Conservation (phyloP, 2,113 vertebrate species). For the Progne subis region DNA sequence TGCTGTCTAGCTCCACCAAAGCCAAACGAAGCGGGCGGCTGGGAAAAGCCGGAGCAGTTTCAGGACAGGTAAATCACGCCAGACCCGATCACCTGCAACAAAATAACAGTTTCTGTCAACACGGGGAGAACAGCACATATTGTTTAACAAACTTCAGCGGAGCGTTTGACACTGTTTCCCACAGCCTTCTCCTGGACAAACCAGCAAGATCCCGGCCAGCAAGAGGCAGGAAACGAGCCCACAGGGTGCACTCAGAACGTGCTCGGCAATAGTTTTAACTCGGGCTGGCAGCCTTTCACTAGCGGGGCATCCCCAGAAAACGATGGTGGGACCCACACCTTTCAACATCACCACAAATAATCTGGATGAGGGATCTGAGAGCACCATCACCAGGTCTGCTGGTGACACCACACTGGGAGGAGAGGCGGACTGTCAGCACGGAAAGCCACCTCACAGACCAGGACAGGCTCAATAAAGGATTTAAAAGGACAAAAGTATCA, state of each 20-base stretch:
- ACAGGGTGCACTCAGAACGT: accelerated
- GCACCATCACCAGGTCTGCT: neutral
- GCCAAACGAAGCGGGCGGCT: accelerated
- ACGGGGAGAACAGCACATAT: accelerated
- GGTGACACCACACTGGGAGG: neutral
- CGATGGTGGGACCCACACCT: neutral
- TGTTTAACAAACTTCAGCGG: neutral
- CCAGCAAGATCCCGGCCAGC: accelerated
- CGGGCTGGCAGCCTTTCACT: neutral
- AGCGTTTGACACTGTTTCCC: neutral
- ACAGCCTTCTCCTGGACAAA: neutral
- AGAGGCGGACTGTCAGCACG: neutral
- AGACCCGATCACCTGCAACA: neutral
- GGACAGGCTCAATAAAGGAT: neutral
- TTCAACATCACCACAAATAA: neutral
- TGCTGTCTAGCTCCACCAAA: neutral
- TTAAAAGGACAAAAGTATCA: neutral
- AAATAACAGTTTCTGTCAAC: neutral
- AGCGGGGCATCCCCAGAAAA: neutral
- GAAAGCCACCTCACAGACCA: neutral
- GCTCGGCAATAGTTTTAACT: neutral
- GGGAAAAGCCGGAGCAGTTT: neutral
- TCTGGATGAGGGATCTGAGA: neutral
- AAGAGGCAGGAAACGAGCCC: neutral
- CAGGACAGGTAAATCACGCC: neutral